Conservation (phyloP, 2,888 invertebrate species). For the Hydropsyche betteni region DNA sequence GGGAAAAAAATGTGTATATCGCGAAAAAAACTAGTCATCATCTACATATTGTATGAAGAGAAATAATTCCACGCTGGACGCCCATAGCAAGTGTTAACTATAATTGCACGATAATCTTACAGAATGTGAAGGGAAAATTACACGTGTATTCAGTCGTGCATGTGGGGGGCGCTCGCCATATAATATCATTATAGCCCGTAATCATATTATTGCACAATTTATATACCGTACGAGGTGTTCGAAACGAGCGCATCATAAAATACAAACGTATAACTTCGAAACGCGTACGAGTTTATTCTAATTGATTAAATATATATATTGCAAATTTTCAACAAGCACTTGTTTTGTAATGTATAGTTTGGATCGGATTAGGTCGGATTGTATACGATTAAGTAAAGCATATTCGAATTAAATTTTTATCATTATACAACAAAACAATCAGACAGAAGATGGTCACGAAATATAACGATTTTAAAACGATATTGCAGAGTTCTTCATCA, state of each 20-base stretch:
- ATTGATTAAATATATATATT: too few species aligned
- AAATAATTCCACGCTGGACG: background rate
- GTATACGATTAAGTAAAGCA: too few species aligned
- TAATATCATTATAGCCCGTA: background rate
- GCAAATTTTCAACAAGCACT: too few species aligned
- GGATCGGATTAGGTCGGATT: too few species aligned
- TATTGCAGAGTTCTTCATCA: too few species aligned
- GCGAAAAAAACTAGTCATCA: background rate
- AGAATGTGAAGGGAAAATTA: constrained; percentile 16
- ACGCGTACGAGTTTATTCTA: too few species aligned
- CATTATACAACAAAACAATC: too few species aligned
- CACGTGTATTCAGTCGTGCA: constrained; percentile 9
- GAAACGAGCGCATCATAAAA: background rate
- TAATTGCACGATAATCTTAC: constrained; percentile 7
- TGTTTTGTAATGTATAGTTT: too few species aligned
- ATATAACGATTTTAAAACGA: too few species aligned
- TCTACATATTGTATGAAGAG: background rate
- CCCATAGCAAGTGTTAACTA: background rate
- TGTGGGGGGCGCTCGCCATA: constrained; percentile 7
- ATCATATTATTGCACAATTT: constrained; percentile 3
- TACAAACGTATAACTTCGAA: background rate
- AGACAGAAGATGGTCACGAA: too few species aligned
- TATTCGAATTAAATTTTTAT: too few species aligned
- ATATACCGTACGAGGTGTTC: too few species aligned
- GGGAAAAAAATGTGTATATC: background rate